A percentile compares a stretch with the other conserved stretches of the same genome.
These are phyloP conservation scores for Eledona agricola DNA, from an alignment of 2,888 invertebrate genomes.

Conservation along the genomic window DNA sequence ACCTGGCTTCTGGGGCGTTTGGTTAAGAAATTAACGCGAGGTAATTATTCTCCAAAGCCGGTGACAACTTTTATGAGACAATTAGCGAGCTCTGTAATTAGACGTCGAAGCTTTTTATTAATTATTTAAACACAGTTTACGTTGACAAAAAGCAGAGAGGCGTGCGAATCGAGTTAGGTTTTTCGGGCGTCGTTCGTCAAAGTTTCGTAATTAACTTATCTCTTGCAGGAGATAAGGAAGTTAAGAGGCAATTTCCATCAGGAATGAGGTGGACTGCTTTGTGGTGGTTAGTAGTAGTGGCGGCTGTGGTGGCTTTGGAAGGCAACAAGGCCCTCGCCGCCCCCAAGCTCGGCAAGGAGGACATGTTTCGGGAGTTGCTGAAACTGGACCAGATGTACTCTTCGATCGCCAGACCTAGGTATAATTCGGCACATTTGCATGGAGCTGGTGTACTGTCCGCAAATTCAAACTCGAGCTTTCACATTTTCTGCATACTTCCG, in stretches of 20 bases:
- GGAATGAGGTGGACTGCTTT: constrained; percentile 54
- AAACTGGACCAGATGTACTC: constrained; percentile 54
- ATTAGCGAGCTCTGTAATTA: too few relatives aligned
- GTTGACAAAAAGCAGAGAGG: too few relatives aligned
- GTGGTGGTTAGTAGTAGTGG: constrained; percentile 52
- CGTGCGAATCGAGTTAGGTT: neutral
- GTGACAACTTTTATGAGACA: too few relatives aligned
- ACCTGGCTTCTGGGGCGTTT: constrained; percentile 23
- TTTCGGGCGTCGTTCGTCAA: neutral
- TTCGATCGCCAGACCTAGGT: constrained; percentile 54
- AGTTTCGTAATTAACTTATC: constrained; percentile 1
- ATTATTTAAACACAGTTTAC: too few relatives aligned
- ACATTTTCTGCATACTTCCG: too few relatives aligned
- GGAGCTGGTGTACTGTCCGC: constrained; percentile 10
- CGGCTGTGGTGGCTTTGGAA: constrained; percentile 46
- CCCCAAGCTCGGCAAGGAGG: constrained; percentile 48
- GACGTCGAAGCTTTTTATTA: too few relatives aligned
- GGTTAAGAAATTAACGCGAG: constrained; percentile 31
- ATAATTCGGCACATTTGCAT: constrained; percentile 26
- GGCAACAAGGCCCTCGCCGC: constrained; percentile 44
- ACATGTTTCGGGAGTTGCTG: constrained; percentile 51
- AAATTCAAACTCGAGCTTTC: too few relatives aligned
- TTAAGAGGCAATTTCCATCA: constrained; percentile 20
- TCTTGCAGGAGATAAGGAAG: constrained; percentile 20
- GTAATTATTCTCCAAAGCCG: constrained; percentile 24